Base-by-base conservation (phyloP, 1,140 invertebrate species). In the Oppia nitens region DNA sequence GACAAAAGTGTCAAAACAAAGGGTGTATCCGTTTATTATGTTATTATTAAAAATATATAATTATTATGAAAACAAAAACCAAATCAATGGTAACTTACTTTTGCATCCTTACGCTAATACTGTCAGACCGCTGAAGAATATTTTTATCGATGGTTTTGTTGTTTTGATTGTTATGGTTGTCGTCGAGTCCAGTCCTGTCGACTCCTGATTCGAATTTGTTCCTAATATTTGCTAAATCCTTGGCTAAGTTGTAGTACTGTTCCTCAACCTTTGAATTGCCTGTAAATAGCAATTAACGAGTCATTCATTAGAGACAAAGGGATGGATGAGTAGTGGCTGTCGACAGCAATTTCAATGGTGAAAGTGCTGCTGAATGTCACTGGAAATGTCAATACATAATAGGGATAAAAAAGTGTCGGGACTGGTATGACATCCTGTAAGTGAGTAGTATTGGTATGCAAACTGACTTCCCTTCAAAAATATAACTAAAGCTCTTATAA, bases 231-330 rank as follows among this genome's bases (percentile, higher is more conserved):
- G 55, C 62, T 50, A 90, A 70, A 53, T 66, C 60, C 17, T 64
- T 49, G 29, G 62, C 81, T 48, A 91, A 70, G 68, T 90, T 87
- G 65, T 87, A 84, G 23, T 91, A 73, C 24, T 87, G 87, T 40
- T 90, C 76, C 72, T 88, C 83, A n/a, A 85, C 83, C 69, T 89
- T 89, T 67, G 87, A 83, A 62, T 84, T 87, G 53, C 85, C 87
- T 87, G 70, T 24, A 68, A 25, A 74, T 63, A 52, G 63, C 66
- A 68, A 59, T 62, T 65, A 58, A 27, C 61, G 28, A 53, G 53
- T 9, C 4, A 24, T 54, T 27, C 6, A 20, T 6, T 51, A 9
- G n/a, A 28, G 14, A 23, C 14, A 28, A 25, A 28, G 21, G n/a
- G 21, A 51, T 6, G 6, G 6, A 51, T 28, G n/a, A 51, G 49